Evolutionary conservation across 2,797 vertebrate species (phyloP).

Genomic region (Acrossocheilus fasciatus): DNA sequence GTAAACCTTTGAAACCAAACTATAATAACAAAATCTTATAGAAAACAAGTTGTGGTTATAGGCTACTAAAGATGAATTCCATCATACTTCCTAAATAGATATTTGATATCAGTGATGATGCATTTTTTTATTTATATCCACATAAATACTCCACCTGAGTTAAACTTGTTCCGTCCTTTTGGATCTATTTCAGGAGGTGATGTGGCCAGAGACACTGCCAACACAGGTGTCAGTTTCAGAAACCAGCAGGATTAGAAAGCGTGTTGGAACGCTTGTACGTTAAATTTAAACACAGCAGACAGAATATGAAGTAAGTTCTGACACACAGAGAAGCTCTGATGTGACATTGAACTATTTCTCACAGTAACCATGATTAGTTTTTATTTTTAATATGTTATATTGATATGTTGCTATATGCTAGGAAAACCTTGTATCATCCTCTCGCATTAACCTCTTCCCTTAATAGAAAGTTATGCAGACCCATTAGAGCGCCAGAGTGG

Average conservation of each 20-base stretch:
- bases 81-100: slow-evolving; percentile 10
- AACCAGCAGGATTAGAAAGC: slow-evolving; percentile 9
- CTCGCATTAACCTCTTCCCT: slow-evolving; percentile 18
- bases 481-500: slow-evolving; percentile 28
- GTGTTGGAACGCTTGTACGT: not conserved
- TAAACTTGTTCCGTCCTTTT: not conserved
- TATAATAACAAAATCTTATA: not conserved
- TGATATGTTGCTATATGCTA: not conserved
- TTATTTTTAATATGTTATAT: not conserved
- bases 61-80: not conserved
- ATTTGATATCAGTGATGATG: not conserved
- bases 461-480: slow-evolving; percentile 39
- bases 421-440: slow-evolving; percentile 7
- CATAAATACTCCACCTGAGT: not conserved
- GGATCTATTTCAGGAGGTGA: slow-evolving; percentile 28
- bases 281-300: slow-evolving; percentile 9
- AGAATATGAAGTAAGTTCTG: not conserved
- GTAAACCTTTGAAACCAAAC: not conserved
- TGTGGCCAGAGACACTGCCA: not conserved
- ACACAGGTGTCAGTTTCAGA: slow-evolving; percentile 26
- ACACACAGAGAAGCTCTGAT: not conserved
- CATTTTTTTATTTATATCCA: not conserved
- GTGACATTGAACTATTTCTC: not conserved
- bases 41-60: not conserved
- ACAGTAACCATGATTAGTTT: not conserved